Evolutionary conservation across 92 coral and sea anemone species (phyloP).

Genomic region (Porites cylindrica): DNA sequence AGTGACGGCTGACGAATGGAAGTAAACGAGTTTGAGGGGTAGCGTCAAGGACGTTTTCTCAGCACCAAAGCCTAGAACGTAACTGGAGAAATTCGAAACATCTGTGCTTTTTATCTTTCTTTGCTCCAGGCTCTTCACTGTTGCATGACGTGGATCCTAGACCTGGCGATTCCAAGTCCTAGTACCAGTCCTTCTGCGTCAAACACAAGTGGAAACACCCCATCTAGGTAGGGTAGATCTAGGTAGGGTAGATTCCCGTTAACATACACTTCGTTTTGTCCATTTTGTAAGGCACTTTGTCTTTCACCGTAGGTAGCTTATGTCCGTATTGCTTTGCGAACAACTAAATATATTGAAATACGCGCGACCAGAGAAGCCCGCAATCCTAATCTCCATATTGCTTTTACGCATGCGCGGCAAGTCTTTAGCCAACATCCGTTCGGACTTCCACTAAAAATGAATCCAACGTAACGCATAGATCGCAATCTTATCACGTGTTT

Average conservation of each 20-base stretch:
- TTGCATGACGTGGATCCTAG: constrained; percentile 97
- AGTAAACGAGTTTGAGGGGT: too few species aligned
- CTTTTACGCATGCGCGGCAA: too few species aligned
- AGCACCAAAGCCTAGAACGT: too few species aligned
- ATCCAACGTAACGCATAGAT: too few species aligned
- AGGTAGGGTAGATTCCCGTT: not conserved
- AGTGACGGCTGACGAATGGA: too few species aligned
- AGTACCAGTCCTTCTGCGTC: constrained; percentile 50
- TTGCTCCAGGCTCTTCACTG: constrained; percentile 88
- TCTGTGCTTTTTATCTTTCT: not conserved
- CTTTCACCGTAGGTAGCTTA: not conserved
- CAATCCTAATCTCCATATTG: too few species aligned
- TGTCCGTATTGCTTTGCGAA: not conserved
- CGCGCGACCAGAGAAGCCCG: too few species aligned
- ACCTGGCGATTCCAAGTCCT: constrained; percentile 94
- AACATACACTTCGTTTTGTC: not conserved
- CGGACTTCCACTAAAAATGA: too few species aligned
- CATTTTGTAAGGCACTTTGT: not conserved
- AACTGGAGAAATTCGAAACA: not conserved
- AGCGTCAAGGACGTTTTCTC: too few species aligned
- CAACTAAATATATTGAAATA: too few species aligned
- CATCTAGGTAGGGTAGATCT: constrained; percentile 6
- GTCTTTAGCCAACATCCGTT: too few species aligned
- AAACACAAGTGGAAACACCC: constrained; percentile 3
- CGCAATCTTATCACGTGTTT: too few species aligned